Percentiles rank a stretch among this genome's conserved stretches.
Evolutionary conservation across 2,888 invertebrate species (phyloP).

Genomic region (Esperia sulphurella): DNA sequence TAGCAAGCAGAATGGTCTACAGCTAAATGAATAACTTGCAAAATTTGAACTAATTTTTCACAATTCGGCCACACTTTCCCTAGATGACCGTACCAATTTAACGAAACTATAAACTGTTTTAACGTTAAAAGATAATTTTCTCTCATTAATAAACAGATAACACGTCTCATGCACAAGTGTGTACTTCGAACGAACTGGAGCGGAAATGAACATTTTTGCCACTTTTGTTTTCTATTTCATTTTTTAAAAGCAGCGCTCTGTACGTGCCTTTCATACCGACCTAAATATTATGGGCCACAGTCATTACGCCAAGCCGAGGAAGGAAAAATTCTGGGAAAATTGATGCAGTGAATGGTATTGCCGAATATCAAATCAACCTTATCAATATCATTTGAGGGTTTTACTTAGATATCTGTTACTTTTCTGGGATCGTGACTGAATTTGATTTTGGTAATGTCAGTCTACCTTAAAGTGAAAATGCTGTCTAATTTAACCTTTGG

Average conservation of each 20-base stretch:
- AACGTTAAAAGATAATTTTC: not conserved
- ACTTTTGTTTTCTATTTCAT: constrained; percentile 35
- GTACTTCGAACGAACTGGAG: constrained; percentile 29
- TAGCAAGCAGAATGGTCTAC: no score
- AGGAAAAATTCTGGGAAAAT: constrained; percentile 27
- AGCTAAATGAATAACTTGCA: no score
- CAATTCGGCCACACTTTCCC: no score
- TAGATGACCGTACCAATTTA: no score
- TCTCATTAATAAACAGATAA: not conserved
- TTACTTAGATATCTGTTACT: not conserved
- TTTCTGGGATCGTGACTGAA: not conserved
- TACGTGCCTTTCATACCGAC: constrained; percentile 44
- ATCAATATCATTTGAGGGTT: not conserved
- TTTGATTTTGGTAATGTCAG: not conserved
- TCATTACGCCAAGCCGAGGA: constrained; percentile 9
- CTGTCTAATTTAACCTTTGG: no score
- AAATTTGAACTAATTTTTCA: no score
- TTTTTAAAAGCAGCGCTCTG: constrained; percentile 43
- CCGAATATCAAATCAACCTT: not conserved
- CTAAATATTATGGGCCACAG: constrained; percentile 38
- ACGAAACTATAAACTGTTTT: no score
- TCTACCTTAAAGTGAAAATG: no score
- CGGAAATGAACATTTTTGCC: constrained; percentile 39
- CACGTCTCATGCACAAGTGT: constrained; percentile 16
- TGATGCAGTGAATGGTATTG: constrained; percentile 18